phyloP scores from a whole-genome alignment of 2,113 vertebrate species.

The Arothron firmamentum region DNA sequence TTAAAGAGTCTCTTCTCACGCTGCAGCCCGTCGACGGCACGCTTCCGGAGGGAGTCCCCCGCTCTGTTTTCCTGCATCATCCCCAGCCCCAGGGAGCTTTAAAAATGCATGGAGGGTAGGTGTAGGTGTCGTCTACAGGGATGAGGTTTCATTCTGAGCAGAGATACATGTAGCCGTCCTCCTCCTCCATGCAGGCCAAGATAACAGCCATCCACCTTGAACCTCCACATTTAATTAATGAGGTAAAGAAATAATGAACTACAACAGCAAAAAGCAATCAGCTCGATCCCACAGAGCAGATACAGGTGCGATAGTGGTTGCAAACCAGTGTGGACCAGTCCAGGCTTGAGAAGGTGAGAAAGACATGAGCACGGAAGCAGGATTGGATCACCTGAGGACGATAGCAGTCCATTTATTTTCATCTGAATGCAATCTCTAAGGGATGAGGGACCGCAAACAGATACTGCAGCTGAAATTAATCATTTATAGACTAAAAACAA shows the following conservation, averaged over 20 bases:
- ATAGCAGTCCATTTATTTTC: background rate
- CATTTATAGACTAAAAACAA: background rate
- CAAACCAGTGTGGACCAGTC: too few relatives aligned
- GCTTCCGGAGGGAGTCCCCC: background rate
- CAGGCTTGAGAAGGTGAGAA: background rate
- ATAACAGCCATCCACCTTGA: constrained; percentile 4
- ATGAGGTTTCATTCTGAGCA: too few relatives aligned
- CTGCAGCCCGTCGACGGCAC: background rate
- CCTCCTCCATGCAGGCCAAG: background rate
- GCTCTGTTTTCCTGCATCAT: background rate
- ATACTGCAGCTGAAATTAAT: background rate
- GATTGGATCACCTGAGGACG: background rate
- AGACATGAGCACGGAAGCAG: background rate
- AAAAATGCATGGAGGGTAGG: constrained; percentile 2
- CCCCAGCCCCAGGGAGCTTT: background rate
- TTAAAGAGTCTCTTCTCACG: background rate
- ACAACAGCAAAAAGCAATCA: background rate
- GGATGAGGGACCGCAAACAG: background rate
- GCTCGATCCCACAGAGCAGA: too few relatives aligned
- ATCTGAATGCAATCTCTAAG: background rate
- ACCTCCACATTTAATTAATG: constrained; percentile 4
- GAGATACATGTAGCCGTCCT: constrained; percentile 25
- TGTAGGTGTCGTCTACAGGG: too few relatives aligned
- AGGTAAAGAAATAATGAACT: constrained; percentile 9
- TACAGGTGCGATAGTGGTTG: too few relatives aligned